These are phyloP conservation scores for Planiliza haematocheilus DNA, from an alignment of 2,113 vertebrate species.

Conservation along the genomic window DNA sequence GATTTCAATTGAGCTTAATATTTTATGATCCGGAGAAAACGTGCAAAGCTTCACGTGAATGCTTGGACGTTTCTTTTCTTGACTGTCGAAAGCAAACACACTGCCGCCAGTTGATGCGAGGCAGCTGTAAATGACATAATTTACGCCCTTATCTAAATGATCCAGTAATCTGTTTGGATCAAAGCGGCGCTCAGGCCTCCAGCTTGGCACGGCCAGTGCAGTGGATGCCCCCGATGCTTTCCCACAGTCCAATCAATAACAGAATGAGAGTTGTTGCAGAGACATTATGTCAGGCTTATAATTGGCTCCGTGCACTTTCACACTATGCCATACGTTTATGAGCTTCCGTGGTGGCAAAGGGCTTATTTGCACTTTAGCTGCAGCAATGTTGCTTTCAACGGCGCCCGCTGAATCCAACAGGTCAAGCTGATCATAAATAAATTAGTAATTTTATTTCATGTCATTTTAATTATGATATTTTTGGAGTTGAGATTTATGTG, in stretches of 20 bases:
- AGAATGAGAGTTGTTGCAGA: background rate
- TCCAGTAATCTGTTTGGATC: background rate
- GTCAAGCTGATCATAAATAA: background rate
- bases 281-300: conserved; percentile 39
- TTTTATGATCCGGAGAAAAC: too few relatives aligned
- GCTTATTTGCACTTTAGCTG: background rate
- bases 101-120: too few relatives aligned
- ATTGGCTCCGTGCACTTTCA: conserved; percentile 37
- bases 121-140: background rate
- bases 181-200: background rate
- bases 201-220: background rate
- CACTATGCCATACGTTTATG: conserved; percentile 13
- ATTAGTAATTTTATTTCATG: background rate
- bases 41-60: background rate
- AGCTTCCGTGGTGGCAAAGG: background rate
- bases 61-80: background rate
- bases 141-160: background rate
- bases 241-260: conserved; percentile 19
- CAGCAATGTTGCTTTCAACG: background rate
- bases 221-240: background rate
- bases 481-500: too few relatives aligned
- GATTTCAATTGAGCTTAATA: too few relatives aligned
- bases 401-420: background rate
- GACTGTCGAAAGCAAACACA: background rate
- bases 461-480: background rate